These are phyloP conservation scores for Aphelocoma californica DNA, from an alignment of 2,797 vertebrate species.

Conservation along the genomic window DNA sequence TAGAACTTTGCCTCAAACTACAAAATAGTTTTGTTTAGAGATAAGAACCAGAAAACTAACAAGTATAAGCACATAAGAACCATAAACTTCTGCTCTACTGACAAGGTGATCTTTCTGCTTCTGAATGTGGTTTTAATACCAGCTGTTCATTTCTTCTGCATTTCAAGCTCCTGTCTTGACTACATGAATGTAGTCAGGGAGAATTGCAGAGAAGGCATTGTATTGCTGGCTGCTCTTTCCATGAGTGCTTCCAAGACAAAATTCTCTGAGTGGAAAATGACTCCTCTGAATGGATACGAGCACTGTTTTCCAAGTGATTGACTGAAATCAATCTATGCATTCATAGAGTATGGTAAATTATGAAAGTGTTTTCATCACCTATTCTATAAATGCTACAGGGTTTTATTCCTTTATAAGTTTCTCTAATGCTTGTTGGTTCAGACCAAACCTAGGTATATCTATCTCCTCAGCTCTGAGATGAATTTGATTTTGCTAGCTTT, in stretches of 20 bases:
- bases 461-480: not conserved
- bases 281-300: slow-evolving; percentile 15
- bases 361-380: not conserved
- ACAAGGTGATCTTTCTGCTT: not conserved
- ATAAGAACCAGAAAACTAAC: not conserved
- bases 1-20: not conserved
- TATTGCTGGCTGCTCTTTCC: not conserved
- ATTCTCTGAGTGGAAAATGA: slow-evolving; percentile 26
- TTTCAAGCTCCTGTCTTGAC: slow-evolving; percentile 23
- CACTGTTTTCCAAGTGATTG: not conserved
- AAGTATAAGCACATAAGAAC: not conserved
- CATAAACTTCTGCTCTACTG: not conserved
- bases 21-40: not conserved
- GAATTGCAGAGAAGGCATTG: not conserved
- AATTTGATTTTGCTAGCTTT: not conserved
- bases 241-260: not conserved
- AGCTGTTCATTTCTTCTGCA: slow-evolving; percentile 18
- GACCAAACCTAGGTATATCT: not conserved
- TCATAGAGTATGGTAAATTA: not conserved
- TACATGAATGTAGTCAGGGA: not conserved
- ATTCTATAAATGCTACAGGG: not conserved
- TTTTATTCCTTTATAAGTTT: not conserved
- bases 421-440: not conserved
- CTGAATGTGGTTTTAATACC: not conserved
- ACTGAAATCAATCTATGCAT: not conserved